A percentile compares a stretch with the other conserved stretches of the same genome.
Evolutionary conservation across 2,888 invertebrate species (phyloP).

Genomic region (Aporophyla lueneburgensis): DNA sequence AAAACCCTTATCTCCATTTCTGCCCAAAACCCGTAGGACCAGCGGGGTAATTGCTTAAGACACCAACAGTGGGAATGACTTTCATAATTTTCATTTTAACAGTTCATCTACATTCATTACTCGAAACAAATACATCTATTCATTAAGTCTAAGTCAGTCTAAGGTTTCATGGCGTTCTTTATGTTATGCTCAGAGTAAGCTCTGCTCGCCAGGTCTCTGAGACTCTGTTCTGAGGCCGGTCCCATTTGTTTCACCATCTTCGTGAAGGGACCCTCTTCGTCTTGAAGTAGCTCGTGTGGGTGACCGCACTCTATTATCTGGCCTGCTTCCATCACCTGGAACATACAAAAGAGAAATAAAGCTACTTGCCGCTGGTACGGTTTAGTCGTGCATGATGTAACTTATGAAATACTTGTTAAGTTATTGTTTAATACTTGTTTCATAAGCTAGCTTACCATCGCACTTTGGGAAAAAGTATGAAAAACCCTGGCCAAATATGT

Average conservation of each 20-base stretch:
- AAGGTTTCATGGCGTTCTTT: slow-evolving; percentile 27
- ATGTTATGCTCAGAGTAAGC: slow-evolving; percentile 83
- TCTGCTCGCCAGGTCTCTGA: slow-evolving; percentile 81
- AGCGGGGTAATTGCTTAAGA: no score
- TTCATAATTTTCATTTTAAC: no score
- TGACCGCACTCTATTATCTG: slow-evolving; percentile 93
- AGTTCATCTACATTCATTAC: not conserved
- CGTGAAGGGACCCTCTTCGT: slow-evolving; percentile 90
- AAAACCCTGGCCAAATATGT: no score
- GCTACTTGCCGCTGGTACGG: no score
- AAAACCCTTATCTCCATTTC: no score
- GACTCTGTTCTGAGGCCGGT: slow-evolving; percentile 83
- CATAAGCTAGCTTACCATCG: no score
- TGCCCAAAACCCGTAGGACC: not conserved
- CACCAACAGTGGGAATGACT: no score
- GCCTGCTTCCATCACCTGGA: slow-evolving; percentile 91
- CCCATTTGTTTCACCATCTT: slow-evolving; percentile 92
- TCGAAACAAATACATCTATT: not conserved
- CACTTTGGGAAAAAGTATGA: no score
- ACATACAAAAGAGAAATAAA: not conserved
- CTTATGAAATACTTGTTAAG: not conserved
- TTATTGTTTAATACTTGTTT: not conserved
- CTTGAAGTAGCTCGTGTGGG: slow-evolving; percentile 92
- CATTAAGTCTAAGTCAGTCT: not conserved
- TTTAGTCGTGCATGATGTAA: not conserved